These are phyloP conservation scores for Alcedo quadribrachys DNA, from an alignment of 2,797 vertebrate genomes.

Conservation along the genomic window DNA sequence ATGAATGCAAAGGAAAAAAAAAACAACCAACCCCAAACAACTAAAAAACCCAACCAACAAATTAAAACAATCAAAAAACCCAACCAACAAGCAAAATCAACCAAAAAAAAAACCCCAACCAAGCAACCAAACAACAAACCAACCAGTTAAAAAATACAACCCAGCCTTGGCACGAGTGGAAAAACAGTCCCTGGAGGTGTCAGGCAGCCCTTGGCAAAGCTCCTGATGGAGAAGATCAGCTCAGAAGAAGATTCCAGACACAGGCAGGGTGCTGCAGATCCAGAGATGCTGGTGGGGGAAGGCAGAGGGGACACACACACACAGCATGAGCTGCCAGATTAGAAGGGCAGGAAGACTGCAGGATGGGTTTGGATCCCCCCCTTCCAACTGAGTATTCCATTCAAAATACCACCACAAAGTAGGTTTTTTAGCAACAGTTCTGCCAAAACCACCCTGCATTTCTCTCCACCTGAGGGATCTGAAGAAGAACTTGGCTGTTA, in stretches of 20 bases:
- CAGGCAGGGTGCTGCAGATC: rapidly evolving
- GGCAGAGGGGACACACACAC: rapidly evolving
- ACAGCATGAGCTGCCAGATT: not conserved
- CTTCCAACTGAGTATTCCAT: too few species aligned
- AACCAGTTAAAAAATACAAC: rapidly evolving
- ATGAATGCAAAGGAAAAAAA: not conserved
- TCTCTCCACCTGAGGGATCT: not conserved
- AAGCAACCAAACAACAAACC: too few species aligned
- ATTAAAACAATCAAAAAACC: too few species aligned
- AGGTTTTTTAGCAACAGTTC: too few species aligned
- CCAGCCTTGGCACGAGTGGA: not conserved
- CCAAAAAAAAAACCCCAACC: too few species aligned
- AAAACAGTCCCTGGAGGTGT: rapidly evolving
- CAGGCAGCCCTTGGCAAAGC: not conserved
- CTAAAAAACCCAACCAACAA: too few species aligned
- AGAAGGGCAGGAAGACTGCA: rapidly evolving
- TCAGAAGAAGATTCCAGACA: not conserved
- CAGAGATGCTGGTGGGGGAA: not conserved
- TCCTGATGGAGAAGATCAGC: not conserved
- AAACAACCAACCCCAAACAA: too few species aligned
- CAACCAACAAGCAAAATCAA: too few species aligned
- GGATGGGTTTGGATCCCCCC: rapidly evolving
- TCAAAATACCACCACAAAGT: too few species aligned
- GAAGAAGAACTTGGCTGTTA: not conserved
- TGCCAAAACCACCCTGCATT: too few species aligned